Evolutionary conservation across 23 tunicate species (phyloP).

Genomic region (Oikopleura albicans): DNA sequence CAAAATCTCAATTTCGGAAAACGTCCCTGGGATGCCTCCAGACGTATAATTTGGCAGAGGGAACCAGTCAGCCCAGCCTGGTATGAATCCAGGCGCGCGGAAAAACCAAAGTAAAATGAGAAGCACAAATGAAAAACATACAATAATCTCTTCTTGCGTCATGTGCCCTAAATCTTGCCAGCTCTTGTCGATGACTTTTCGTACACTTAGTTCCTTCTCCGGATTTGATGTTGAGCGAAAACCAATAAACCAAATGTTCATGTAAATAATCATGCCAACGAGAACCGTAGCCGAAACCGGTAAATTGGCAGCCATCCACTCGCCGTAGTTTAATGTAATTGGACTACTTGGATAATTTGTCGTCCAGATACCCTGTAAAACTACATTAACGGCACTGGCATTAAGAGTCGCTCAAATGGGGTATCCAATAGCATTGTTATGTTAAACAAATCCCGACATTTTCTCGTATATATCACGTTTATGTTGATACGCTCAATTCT

Average conservation of each 20-base stretch:
- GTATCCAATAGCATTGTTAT: too few relatives aligned
- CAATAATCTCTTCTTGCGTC: conserved; percentile 36
- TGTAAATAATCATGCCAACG: not conserved
- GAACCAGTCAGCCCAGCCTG: conserved; percentile 39
- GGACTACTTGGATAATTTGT: not conserved
- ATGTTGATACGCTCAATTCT: too few relatives aligned
- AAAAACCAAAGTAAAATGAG: conserved; percentile 46
- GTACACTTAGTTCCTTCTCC: not conserved
- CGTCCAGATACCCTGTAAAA: conserved; percentile 4
- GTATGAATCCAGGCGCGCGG: conserved; percentile 58
- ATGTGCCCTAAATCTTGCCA: too few relatives aligned
- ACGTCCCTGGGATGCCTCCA: not conserved
- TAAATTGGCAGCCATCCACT: not conserved
- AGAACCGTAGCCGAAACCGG: not conserved
- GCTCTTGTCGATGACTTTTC: too few relatives aligned
- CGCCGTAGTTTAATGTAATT: not conserved
- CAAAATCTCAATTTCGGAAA: too few relatives aligned
- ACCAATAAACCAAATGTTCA: not conserved
- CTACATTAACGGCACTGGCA: conserved; percentile 45
- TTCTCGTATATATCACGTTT: too few relatives aligned
- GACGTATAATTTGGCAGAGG: not conserved
- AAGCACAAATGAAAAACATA: conserved; percentile 19
- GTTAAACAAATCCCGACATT: too few relatives aligned
- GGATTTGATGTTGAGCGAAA: not conserved
- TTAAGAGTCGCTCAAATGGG: conserved; percentile 47